Base-by-base conservation (phyloP, 1,140 invertebrate genomes). In the Temnothorax nylanderi region DNA sequence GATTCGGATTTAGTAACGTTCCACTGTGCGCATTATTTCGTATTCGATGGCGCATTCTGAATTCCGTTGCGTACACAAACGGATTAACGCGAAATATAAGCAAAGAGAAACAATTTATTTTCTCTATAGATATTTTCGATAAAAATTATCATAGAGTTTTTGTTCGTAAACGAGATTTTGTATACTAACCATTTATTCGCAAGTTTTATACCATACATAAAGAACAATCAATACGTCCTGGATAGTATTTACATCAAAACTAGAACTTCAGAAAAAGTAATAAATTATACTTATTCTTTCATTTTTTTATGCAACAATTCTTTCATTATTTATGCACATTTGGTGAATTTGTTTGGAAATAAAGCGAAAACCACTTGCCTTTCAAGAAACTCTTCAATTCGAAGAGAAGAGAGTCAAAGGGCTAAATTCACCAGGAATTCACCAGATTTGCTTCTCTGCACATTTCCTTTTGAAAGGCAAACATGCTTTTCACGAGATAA, bases 1-100 rank as follows among this genome's bases (percentile, higher is more conserved):
- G 34, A 64, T 82, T 76, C n/a, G 64, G 72, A 82, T 78, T 58
- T 64, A 49, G 32, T 69, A 49, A 67, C 77, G 16, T 69, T 80
- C 64, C 62, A 54, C 18, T 75, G 56, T 44, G 13, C 41, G 41
- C 69, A 64, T 84, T 84, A 75, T 54, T 84, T 74, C 41, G 34
- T 16, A 80, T 47, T 82, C 26, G 41, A 82, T 74, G 37, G 18
- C 7, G 80, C 37, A 62, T 60, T 84, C 26, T 47, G 58, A 75
- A 84, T 84, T 74, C 51, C 67, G 18, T 74, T 41, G 51, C 21
- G 41, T 54, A 41, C 8, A 41, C 26, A 87, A 87, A 54, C 41
- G 10, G 62, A 54, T 72, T 82, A 65, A 56, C 49, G 16, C 34
- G 4, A 34, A n/a, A 76, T 41, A 18, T 11, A 21, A 56, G 4